Conservation (phyloP, 2,113 vertebrate genomes). For the Mandrillus leucophaeus region DNA sequence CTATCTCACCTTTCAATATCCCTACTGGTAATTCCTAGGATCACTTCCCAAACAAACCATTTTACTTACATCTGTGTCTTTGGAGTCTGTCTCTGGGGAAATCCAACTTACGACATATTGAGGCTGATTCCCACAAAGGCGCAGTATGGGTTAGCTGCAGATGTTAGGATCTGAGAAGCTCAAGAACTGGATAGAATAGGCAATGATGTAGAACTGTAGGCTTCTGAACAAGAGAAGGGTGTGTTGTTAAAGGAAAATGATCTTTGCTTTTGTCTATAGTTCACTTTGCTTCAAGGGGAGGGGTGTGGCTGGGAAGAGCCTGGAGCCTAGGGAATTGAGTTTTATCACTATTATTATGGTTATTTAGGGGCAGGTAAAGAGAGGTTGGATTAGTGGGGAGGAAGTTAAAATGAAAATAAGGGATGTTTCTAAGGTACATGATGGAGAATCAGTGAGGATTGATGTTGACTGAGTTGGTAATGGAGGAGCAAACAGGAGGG, state of each 20-base stretch:
- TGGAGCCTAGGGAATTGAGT: background rate
- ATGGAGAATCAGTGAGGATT: background rate
- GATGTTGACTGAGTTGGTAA: background rate
- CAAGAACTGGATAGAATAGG: background rate
- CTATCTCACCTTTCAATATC: background rate
- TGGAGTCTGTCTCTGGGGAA: background rate
- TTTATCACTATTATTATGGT: background rate
- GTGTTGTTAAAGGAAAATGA: background rate
- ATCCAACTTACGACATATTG: background rate
- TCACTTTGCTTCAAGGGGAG: background rate
- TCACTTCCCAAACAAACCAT: background rate
- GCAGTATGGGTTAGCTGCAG: background rate
- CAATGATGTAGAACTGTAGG: background rate
- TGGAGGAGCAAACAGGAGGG: background rate
- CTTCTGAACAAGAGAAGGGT: background rate
- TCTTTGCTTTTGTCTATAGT: background rate
- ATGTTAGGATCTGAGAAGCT: background rate
- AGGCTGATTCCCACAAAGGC: background rate
- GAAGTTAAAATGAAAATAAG: constrained; percentile 12
- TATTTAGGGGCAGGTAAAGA: background rate
- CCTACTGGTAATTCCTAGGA: background rate
- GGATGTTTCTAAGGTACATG: background rate
- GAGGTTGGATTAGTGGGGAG: background rate
- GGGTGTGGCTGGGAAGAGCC: background rate
- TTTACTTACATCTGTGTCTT: background rate